Evolutionary conservation across 2,113 vertebrate species (phyloP).

Genomic region (Apistogramma diplotaenia): DNA sequence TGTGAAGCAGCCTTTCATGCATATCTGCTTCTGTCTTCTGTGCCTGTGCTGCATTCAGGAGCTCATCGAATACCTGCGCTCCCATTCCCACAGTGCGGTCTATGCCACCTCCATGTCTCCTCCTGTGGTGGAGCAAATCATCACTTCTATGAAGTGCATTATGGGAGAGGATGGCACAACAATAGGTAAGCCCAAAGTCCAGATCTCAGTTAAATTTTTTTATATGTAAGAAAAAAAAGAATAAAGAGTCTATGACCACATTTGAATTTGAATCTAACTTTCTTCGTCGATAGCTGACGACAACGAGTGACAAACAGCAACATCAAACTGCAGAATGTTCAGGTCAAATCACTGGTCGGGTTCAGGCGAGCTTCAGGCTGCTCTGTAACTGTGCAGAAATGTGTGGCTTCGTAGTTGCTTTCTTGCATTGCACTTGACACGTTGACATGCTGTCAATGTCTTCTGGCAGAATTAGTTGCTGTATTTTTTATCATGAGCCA

Average conservation of each 20-base stretch:
- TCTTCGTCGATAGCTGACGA: not conserved
- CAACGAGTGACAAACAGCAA: not conserved
- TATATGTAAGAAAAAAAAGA: not conserved
- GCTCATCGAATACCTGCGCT: slow-evolving; percentile 89
- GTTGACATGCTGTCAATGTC: not conserved
- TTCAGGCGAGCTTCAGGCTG: not conserved
- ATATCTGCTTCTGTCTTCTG: not conserved
- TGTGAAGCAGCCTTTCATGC: not conserved
- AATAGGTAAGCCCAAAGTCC: slow-evolving; percentile 69
- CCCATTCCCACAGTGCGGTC: slow-evolving; percentile 89
- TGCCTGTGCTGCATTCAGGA: slow-evolving; percentile 71
- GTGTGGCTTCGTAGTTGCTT: not conserved
- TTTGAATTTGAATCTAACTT: no score
- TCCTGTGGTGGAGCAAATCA: slow-evolving; percentile 89
- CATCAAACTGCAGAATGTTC: rapidly evolving
- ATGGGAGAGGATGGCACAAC: slow-evolving; percentile 92
- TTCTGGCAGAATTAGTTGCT: not conserved
- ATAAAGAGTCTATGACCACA: not conserved
- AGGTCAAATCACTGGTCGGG: no score
- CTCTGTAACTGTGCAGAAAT: not conserved
- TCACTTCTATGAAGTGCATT: slow-evolving; percentile 94
- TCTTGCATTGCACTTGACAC: rapidly evolving
- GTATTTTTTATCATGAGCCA: slow-evolving; percentile 5
- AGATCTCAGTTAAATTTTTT: not conserved
- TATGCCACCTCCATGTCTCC: slow-evolving; percentile 91